Evolutionary conservation across 2,113 vertebrate genomes (phyloP).

Genomic region (Anser cygnoides): DNA sequence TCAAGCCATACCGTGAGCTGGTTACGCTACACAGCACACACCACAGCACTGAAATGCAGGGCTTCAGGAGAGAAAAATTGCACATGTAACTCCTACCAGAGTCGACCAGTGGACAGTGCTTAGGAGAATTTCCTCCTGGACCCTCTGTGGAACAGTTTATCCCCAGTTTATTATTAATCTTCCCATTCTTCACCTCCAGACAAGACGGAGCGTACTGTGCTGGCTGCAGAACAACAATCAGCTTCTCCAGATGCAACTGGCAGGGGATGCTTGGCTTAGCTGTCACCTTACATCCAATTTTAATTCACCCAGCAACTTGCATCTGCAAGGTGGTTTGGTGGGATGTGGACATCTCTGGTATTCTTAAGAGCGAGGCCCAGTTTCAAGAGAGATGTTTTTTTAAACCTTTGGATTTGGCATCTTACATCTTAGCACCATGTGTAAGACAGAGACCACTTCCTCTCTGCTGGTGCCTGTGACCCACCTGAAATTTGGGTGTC

Average conservation of each 20-base stretch:
- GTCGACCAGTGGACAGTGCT: background rate
- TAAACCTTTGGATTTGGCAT: background rate
- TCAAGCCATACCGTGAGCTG: background rate
- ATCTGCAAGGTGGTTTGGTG: background rate
- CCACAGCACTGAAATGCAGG: background rate
- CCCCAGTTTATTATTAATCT: background rate
- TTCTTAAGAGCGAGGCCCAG: background rate
- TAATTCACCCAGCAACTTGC: background rate
- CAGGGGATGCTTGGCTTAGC: background rate
- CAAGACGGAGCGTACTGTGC: background rate
- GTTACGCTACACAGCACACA: background rate
- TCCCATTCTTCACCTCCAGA: background rate
- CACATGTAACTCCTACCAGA: accelerated
- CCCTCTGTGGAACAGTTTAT: background rate
- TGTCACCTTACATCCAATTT: background rate
- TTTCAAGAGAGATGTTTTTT: background rate
- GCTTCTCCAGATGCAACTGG: background rate
- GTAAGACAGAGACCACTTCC: background rate
- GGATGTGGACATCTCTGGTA: background rate
- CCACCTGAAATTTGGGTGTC: background rate
- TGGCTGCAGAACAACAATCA: background rate
- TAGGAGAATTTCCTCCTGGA: background rate
- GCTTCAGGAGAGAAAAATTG: background rate
- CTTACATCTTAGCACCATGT: background rate
- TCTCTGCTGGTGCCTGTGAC: background rate